Base-by-base conservation (phyloP, 64 coral and sea anemone species). In the Cladopsammia gracilis region DNA sequence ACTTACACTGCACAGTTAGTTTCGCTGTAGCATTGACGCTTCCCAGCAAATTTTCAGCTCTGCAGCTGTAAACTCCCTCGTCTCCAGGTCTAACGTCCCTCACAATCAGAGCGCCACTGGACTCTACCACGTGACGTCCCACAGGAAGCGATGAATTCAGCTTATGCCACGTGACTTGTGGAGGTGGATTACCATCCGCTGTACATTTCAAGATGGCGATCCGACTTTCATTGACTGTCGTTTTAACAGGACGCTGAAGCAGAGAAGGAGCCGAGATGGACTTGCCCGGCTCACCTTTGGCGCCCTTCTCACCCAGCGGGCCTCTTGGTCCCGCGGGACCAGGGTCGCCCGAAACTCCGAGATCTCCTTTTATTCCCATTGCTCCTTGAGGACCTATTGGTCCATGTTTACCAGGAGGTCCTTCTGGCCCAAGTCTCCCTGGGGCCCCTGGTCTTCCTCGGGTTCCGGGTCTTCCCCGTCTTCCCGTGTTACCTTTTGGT, bases 371-470 rank as follows among this genome's bases (percentile, higher is more conserved):
- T n/a, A n/a, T n/a, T n/a, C n/a, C n/a, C n/a, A n/a, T n/a, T n/a
- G n/a, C n/a, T n/a, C n/a, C n/a, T n/a, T n/a, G n/a, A n/a, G n/a
- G n/a, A n/a, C n/a, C n/a, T n/a, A n/a, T 16, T 47, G 91, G 83
- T 59, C 91, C 92, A 48, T 88, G 85, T 73, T 88, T 93, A 49
- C 92, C 92, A 0, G 92, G 92, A 46, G 85, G 64, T 5, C 92
- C 92, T 71, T 78, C 52, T 18, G 75, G 0, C 92, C 92, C 0
- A 46, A 77, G n/a, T 88, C 23, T 81, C 43, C 92, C 90, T 50
- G 48, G 25, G 5, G 49, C 48, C 9, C 78, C 90, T 2, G 79
- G 19, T 46, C 24, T 71, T 52, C 89, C 89, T 48, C 77, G 52
- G 52, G n/a, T 57, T 67, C 89, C 90, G 15, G 61, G 74, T 69